phyloP scores from a whole-genome alignment of 2,113 vertebrate genomes.

The Odocoileus hemionus region DNA sequence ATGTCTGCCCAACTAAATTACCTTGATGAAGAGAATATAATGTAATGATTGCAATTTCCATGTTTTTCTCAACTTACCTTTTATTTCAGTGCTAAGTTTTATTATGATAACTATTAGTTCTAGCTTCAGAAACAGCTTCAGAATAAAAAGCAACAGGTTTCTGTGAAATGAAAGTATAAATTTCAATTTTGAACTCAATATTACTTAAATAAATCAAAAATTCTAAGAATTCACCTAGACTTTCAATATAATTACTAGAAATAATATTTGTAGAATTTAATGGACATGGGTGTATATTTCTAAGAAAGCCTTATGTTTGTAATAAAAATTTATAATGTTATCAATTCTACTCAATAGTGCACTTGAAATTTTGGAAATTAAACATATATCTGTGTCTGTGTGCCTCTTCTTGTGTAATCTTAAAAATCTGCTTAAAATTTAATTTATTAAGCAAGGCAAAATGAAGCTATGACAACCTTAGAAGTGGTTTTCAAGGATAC shows the following conservation, averaged over 20 bases:
- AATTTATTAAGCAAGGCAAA: neutral
- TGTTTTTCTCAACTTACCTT: neutral
- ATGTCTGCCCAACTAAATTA: neutral
- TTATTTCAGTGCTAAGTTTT: conserved; percentile 38
- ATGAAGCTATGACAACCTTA: neutral
- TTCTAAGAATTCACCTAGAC: neutral
- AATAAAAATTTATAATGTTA: neutral
- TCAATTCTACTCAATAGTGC: neutral
- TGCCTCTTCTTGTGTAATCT: neutral
- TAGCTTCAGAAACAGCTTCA: neutral
- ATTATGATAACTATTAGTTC: neutral
- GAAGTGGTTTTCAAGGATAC: neutral
- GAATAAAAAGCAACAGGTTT: neutral
- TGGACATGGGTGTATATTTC: neutral
- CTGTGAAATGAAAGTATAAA: neutral
- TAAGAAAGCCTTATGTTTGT: neutral
- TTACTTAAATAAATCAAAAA: neutral
- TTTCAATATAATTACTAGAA: neutral
- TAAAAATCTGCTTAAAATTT: neutral
- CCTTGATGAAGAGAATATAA: neutral
- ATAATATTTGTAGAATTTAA: conserved; percentile 4
- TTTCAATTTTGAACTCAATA: neutral
- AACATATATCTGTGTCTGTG: neutral
- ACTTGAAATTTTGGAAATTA: neutral
- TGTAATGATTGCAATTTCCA: neutral